A percentile compares a stretch with the other conserved stretches of the same genome.
Conservation (phyloP, 2,888 invertebrate species). For the Allophyes oxyacanthae region DNA sequence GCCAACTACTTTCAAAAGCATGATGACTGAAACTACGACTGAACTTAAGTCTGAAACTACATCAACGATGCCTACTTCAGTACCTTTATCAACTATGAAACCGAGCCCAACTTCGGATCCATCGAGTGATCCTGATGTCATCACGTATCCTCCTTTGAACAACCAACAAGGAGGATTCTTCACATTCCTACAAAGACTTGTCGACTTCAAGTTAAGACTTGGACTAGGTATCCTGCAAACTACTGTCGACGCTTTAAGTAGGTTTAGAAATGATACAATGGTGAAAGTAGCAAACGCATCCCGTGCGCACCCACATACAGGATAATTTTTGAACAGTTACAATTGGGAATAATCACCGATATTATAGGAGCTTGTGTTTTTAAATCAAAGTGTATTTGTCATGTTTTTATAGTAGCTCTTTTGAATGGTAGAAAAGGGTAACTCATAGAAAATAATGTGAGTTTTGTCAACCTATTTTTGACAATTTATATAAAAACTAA, state of each 20-base stretch:
- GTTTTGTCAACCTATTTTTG: slow-evolving; percentile 2
- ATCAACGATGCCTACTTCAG: slow-evolving; percentile 74
- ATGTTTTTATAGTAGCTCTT: slow-evolving; percentile 3
- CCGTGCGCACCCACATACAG: slow-evolving; percentile 17
- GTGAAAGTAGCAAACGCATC: slow-evolving; percentile 74
- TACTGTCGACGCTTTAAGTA: slow-evolving; percentile 91
- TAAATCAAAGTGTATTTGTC: slow-evolving; percentile 7
- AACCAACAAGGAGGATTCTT: slow-evolving; percentile 85
- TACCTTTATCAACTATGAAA: slow-evolving; percentile 59
- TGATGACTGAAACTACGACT: slow-evolving; percentile 80
- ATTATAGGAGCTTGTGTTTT: slow-evolving; percentile 6
- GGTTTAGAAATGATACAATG: slow-evolving; percentile 88
- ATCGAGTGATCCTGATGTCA: slow-evolving; percentile 70
- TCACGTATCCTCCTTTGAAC: slow-evolving; percentile 79
- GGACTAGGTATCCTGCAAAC: slow-evolving; percentile 92
- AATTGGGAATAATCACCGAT: neutral
- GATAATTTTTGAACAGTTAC: slow-evolving; percentile 15
- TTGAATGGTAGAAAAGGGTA: slow-evolving; percentile 16
- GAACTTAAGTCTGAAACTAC: slow-evolving; percentile 77
- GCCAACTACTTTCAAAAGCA: slow-evolving; percentile 69
- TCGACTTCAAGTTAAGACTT: slow-evolving; percentile 91
- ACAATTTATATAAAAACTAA: slow-evolving; percentile 2
- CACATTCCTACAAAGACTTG: slow-evolving; percentile 90
- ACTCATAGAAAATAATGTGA: neutral
- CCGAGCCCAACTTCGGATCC: slow-evolving; percentile 60